Evolutionary conservation across 2,888 invertebrate genomes (phyloP), one percentile per base, ranked within the genome.

Genomic region (Nomada goodeniana): DNA sequence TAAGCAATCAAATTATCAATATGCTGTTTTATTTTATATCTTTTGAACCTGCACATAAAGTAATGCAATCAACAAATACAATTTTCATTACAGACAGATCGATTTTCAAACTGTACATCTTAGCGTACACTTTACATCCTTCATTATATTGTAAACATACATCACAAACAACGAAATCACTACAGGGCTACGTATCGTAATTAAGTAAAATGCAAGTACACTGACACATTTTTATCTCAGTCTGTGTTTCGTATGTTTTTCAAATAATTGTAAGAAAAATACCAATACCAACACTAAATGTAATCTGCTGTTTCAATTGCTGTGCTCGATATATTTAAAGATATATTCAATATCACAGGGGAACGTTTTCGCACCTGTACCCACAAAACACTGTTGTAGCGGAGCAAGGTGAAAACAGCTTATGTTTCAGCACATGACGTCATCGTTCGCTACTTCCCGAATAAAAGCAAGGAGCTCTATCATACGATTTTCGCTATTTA

Each of bases 361-460:
- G 57, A 79, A 65, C 20, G 47, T 15, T 72, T 71, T 79, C 75
- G 75, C 86, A 83, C 83, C 80, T 85, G 85, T 75, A 71, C 73
- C 77, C 81, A 80, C 82, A 75, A 76, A 76, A 84, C 76, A 75
- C 74, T 81, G 74, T 76, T 71, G 77, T 67, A 76, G 72, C 79
- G 80, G 80, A 81, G 74, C 83, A 71, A 83, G 78, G 79, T 75
- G 83, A 86, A 87, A 88, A 88, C 85, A 83, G 84, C 78, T 87
- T 88, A 85, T 89, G 87, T 89, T 86, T 90, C 89, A 86, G 82
- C 72, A 83, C 84, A 86, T 91, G 91, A 91, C 91, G 91, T 91
- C 91, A 91, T 83, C 84, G 82, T 80, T 84, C 69, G 68, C 70
- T 82, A 84, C 84, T 88, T 86, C 80, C 83, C 82, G 84, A 84